Evolutionary conservation across 2,797 vertebrate species (phyloP), one percentile per base, ranked within the genome.

Genomic region (Atherinosoma microstoma): DNA sequence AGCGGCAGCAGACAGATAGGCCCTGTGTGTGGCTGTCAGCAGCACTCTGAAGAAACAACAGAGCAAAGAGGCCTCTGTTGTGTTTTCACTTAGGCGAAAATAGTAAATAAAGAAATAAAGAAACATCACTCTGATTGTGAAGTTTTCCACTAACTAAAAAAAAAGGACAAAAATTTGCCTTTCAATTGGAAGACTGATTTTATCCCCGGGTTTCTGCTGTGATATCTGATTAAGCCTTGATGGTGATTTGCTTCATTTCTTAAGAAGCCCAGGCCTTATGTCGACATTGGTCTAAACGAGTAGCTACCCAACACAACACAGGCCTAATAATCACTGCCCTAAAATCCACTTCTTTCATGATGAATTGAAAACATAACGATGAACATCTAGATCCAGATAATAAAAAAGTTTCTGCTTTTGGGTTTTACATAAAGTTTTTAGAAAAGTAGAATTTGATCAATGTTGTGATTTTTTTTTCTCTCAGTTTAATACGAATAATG

Each of bases 1-100:
- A n/a, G n/a, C n/a, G n/a, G n/a, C 47, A 70, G 74, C 35, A 73
- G 59, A 76, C 13, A 58, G 54, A 68, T 27, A 65, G 76, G 64
- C 51, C 71, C 70, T 51, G 57, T 61, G 76, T 49, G 61, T 15
- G 66, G 61, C 71, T 69, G 76, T 69, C 70, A 68, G 61, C 59
- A 40, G 56, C 70, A 58, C 65, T 32, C 29, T 24, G 60, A 59
- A 53, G 59, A 54, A 58, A 38, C 64, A 57, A 45, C 40, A n/a
- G 59, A 64, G 36, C 54, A 51, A 64, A 54, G 54, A 68, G 38
- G 56, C 61, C 42, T 32, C 60, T 65, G 65, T 36, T 65, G 64
- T 47, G 24, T 29, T 36, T 58, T 54, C 35, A 6, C 27, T 58
- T 62, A 51, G 15, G 34, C 51, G 13, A 34, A 34, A 29, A 42